A percentile compares a stretch with the other conserved stretches of the same genome.
Conservation (phyloP, 2,888 invertebrate genomes). For the Fabriciana adippe region DNA sequence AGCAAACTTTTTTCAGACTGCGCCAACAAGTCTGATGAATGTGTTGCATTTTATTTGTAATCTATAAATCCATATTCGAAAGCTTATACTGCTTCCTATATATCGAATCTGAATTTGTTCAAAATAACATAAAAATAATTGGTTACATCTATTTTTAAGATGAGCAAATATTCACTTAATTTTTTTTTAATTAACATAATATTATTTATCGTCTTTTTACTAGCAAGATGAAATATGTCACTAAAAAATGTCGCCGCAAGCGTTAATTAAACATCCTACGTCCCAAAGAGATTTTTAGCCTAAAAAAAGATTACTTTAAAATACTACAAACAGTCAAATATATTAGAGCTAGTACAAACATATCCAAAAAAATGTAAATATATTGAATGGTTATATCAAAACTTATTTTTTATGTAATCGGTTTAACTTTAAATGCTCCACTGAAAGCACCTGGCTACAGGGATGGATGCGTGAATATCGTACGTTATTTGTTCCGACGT, state of each 20-base stretch:
- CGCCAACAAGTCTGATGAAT: constrained; percentile 5
- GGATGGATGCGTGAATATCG: constrained; percentile 54
- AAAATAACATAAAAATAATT: no score
- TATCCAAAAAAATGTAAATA: background rate
- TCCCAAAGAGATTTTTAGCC: no score
- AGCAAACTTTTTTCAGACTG: background rate
- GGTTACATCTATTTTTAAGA: no score
- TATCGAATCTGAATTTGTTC: background rate
- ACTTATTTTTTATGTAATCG: constrained; percentile 3
- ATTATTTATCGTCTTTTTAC: no score
- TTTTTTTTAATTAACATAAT: no score
- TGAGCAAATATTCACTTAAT: no score
- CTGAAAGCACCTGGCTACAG: constrained; percentile 53
- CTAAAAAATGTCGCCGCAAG: no score
- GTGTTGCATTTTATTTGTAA: background rate
- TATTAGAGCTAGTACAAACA: no score
- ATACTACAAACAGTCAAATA: no score
- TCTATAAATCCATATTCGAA: background rate
- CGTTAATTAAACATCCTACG: no score
- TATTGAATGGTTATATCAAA: background rate
- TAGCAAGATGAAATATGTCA: no score
- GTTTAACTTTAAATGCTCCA: constrained; percentile 44
- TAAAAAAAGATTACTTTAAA: no score
- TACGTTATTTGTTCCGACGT: constrained; percentile 51
- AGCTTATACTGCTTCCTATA: background rate